A percentile compares a stretch with the other conserved stretches of the same genome.
These are phyloP conservation scores for Idris sp. DNA, from an alignment of 1,140 invertebrate genomes.

Conservation along the genomic window DNA sequence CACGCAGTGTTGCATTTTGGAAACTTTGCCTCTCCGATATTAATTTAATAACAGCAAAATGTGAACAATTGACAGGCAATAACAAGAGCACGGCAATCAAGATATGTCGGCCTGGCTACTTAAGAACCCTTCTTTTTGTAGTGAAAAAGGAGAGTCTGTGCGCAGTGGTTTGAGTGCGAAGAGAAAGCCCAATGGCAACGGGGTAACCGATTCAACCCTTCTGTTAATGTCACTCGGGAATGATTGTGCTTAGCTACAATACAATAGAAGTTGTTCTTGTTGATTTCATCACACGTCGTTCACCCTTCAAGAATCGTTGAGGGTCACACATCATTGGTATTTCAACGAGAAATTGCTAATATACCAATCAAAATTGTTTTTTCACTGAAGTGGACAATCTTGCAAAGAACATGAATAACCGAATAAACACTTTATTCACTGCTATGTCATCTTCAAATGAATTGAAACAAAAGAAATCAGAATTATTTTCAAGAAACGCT, in stretches of 20 bases:
- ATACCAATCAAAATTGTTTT: constrained; percentile 42
- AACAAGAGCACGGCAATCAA: constrained; percentile 74
- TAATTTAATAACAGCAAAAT: constrained; percentile 77
- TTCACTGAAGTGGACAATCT: constrained; percentile 27
- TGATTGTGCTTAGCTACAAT: constrained; percentile 64
- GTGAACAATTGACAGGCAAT: constrained; percentile 78
- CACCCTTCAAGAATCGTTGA: constrained; percentile 71
- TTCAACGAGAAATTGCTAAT: constrained; percentile 61
- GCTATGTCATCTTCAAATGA: no score
- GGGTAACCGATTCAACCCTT: constrained; percentile 73
- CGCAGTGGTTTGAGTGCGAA: background rate
- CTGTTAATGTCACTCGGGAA: constrained; percentile 74
- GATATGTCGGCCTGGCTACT: constrained; percentile 62
- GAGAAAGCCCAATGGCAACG: constrained; percentile 39
- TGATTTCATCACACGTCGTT: constrained; percentile 77
- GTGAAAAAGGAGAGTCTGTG: constrained; percentile 48
- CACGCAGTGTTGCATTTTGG: constrained; percentile 15
- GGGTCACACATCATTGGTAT: constrained; percentile 73
- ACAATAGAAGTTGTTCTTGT: constrained; percentile 76
- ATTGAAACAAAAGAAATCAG: no score
- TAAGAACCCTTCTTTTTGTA: constrained; percentile 65
- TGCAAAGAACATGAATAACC: constrained; percentile 2
- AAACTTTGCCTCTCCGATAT: constrained; percentile 69
- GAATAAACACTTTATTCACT: constrained; percentile 7
- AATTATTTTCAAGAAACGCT: no score